phyloP scores from a whole-genome alignment of 37 sponge, comb jelly and placozoan species.

The Lycopodina hypogea region DNA sequence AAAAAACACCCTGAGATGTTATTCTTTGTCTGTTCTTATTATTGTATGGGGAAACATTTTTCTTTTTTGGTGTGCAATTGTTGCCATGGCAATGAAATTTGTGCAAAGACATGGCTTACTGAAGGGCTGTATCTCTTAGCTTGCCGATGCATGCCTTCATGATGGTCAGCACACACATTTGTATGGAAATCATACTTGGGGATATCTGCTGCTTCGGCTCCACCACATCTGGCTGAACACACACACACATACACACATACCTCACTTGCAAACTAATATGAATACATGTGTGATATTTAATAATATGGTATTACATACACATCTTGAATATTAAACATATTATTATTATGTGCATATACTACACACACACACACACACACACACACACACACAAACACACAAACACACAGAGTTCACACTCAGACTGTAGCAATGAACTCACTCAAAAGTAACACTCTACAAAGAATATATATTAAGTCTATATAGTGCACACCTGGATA shows the following conservation, averaged over 20 bases:
- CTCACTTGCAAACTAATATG: no score
- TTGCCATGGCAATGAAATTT: no score
- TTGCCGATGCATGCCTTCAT: slow-evolving; percentile 84
- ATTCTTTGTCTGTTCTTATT: no score
- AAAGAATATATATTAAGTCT: not conserved
- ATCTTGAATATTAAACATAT: no score
- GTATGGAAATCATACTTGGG: slow-evolving; percentile 76
- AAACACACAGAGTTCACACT: slow-evolving; percentile 67
- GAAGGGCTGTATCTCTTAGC: slow-evolving; percentile 61
- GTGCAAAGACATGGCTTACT: no score
- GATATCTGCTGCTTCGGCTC: slow-evolving; percentile 87
- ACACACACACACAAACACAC: slow-evolving; percentile 82
- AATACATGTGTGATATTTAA: no score
- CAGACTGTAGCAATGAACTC: not conserved
- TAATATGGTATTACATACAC: no score
- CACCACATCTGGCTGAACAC: no score
- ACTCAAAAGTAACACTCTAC: not conserved
- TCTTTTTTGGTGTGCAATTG: no score
- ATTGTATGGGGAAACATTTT: no score
- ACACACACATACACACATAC: not conserved
- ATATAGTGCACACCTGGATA: not conserved
- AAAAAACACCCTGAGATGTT: no score
- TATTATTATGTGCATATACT: no score
- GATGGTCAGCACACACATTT: slow-evolving; percentile 79
- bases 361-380: not conserved